A percentile compares a stretch with the other conserved stretches of the same genome.
phyloP scores from a whole-genome alignment of 2,797 vertebrate genomes.

The Acrossocheilus wenchowensis region DNA sequence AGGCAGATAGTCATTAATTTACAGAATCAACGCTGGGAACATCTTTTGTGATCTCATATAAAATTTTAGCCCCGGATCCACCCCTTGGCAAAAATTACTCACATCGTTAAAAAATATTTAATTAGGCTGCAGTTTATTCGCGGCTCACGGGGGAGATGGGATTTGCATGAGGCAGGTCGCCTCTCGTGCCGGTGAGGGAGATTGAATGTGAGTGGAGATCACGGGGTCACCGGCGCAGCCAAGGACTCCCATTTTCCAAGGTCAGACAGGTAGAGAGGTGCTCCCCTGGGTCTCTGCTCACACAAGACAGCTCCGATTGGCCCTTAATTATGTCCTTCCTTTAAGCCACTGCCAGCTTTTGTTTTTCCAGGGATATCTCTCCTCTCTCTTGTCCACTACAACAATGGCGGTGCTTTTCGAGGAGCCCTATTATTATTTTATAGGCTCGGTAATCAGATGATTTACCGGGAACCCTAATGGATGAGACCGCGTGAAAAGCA shows the following conservation, averaged over 20 bases:
- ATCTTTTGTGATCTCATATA: slow-evolving; percentile 97
- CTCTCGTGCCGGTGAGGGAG: slow-evolving; percentile 79
- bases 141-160: slow-evolving; percentile 84
- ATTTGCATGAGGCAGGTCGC: slow-evolving; percentile 93
- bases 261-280: slow-evolving; percentile 85
- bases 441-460: slow-evolving; percentile 15
- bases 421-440: slow-evolving; percentile 22
- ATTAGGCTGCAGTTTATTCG: slow-evolving; percentile 94
- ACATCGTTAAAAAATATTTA: slow-evolving; percentile 98
- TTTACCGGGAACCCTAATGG: slow-evolving; percentile 40
- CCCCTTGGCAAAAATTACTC: slow-evolving; percentile 96
- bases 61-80: slow-evolving; percentile 90
- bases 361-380: slow-evolving; percentile 49
- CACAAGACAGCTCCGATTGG: slow-evolving; percentile 65
- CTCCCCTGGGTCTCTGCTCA: slow-evolving; percentile 58
- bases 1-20: slow-evolving; percentile 94
- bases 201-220: slow-evolving; percentile 91
- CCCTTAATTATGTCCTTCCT: slow-evolving; percentile 66
- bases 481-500: slow-evolving; percentile 24
- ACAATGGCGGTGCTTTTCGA: slow-evolving; percentile 8
- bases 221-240: slow-evolving; percentile 87
- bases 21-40: slow-evolving; percentile 92
- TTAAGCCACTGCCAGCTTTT: slow-evolving; percentile 61
- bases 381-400: slow-evolving; percentile 34
- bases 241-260: slow-evolving; percentile 89